phyloP scores from a whole-genome alignment of 2,113 vertebrate genomes.

The Coryphaenoides rupestris region DNA sequence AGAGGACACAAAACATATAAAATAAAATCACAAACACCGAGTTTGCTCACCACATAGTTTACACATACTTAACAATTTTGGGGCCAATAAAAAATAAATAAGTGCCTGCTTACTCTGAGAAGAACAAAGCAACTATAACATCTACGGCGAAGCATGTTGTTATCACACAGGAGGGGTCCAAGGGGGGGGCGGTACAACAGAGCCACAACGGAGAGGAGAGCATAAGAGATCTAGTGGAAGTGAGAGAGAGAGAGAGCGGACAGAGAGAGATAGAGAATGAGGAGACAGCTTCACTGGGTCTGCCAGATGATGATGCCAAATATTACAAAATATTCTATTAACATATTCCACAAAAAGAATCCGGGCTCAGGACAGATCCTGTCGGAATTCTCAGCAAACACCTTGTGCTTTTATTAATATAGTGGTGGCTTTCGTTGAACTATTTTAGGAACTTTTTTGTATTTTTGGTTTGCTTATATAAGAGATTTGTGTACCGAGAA shows the following conservation, averaged over 20 bases:
- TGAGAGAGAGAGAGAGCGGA: conserved; percentile 32
- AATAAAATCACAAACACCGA: conserved; percentile 75
- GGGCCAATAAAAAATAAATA: conserved; percentile 30
- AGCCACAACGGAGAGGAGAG: conserved; percentile 51
- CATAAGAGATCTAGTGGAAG: conserved; percentile 6
- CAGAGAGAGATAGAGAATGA: conserved; percentile 39
- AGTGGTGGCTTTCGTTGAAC: conserved; percentile 37
- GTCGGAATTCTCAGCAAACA: conserved; percentile 66
- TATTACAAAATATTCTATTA: conserved; percentile 82
- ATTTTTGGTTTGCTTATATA: conserved; percentile 29
- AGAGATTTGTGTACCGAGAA: conserved; percentile 28
- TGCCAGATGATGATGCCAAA: conserved; percentile 77
- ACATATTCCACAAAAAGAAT: conserved; percentile 77
- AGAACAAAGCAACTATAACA: conserved; percentile 67
- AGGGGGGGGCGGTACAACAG: conserved; percentile 60
- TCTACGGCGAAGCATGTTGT: conserved; percentile 69
- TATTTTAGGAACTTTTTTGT: too few relatives aligned
- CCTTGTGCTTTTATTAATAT: conserved; percentile 71
- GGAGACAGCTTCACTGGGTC: conserved; percentile 73
- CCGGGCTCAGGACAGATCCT: conserved; percentile 61
- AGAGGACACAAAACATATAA: conserved; percentile 67
- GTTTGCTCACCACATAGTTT: conserved; percentile 68
- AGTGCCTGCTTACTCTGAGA: conserved; percentile 61
- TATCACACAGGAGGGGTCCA: conserved; percentile 62
- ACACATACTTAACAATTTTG: conserved; percentile 66